Base-by-base conservation (phyloP, 2,797 vertebrate species). In the Muscicapa comitata region DNA sequence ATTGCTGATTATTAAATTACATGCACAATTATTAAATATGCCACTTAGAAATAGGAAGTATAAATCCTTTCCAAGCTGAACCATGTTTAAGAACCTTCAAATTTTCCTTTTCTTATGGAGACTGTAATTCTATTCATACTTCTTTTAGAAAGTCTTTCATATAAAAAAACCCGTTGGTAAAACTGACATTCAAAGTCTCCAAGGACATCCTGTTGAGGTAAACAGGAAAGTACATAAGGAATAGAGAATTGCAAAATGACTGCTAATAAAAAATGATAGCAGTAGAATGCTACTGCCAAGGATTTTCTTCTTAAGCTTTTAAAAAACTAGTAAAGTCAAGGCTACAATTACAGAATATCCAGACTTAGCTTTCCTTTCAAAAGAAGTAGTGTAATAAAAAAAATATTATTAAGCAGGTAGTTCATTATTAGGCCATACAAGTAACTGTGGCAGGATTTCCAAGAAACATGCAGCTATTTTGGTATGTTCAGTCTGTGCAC, bases 1-100 rank as follows among this genome's bases (percentile, higher is more conserved):
- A 95, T 63, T 94, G 91, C 94, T 93, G 70, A 96, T 91, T 90
- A 95, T 91, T 90, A 89, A 94, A 88, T 95, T 87, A 94, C 48
- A 79, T 82, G 77, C 91, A 92, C 75, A 91, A 76, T 95, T 94
- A 95, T 51, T 82, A 90, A 96, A 96, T 61, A 86, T 75, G 68
- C 70, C 54, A 78, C 83, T 85, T 88, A 70, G 62, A 95, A 94
- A 94, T 8, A 90, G 55, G 58, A 91, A 81, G 50, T 40, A 74
- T 93, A 94, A 88, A 95, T 75, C 70, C 66, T 65, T 82, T 80
- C 55, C 33, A 88, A 88, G 68, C 55, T 91, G 86, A 90, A 88
- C 37, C 28, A 78, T 8, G 9, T 58, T 95, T 91, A 91, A 96
- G 75, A 86, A 78, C 28, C 43, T 81, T 86, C 59, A 68, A 19